A percentile compares a stretch with the other conserved stretches of the same genome.
Evolutionary conservation across 2,888 invertebrate genomes (phyloP).

Genomic region (Shargacucullia verbasci): DNA sequence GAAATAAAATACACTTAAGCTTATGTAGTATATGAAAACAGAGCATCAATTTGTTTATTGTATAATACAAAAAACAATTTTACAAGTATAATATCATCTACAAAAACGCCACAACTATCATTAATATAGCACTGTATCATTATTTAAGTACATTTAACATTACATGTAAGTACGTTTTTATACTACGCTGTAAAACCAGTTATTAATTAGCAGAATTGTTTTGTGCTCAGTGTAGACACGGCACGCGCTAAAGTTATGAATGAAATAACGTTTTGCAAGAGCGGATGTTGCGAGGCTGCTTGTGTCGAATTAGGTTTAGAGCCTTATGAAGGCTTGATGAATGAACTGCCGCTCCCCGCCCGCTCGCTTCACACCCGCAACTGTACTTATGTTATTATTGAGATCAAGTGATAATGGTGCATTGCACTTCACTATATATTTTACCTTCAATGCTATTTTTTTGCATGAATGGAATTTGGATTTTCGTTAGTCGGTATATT

Average conservation of each 20-base stretch:
- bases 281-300: conserved; percentile 89
- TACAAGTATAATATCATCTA: background rate
- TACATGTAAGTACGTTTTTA: conserved; percentile 8
- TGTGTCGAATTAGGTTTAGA: conserved; percentile 88
- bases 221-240: conserved; percentile 70
- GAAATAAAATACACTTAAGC: background rate
- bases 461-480: too few relatives aligned
- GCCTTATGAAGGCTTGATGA: conserved; percentile 88
- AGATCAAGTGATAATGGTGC: conserved; percentile 57
- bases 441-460: conserved; percentile 16
- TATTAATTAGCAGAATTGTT: conserved; percentile 52
- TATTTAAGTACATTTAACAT: background rate
- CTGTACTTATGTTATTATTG: conserved; percentile 54
- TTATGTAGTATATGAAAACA: background rate
- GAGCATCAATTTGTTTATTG: background rate
- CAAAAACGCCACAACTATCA: background rate
- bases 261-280: conserved; percentile 89
- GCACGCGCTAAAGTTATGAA: conserved; percentile 83
- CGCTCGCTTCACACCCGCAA: conserved; percentile 53
- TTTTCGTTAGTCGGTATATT: too few relatives aligned
- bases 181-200: conserved; percentile 16
- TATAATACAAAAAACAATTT: background rate
- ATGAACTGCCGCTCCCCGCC: conserved; percentile 75
- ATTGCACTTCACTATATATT: conserved; percentile 46
- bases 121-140: background rate